Evolutionary conservation across 2,797 vertebrate genomes (phyloP).

Genomic region (Pyrocephalus nanus): DNA sequence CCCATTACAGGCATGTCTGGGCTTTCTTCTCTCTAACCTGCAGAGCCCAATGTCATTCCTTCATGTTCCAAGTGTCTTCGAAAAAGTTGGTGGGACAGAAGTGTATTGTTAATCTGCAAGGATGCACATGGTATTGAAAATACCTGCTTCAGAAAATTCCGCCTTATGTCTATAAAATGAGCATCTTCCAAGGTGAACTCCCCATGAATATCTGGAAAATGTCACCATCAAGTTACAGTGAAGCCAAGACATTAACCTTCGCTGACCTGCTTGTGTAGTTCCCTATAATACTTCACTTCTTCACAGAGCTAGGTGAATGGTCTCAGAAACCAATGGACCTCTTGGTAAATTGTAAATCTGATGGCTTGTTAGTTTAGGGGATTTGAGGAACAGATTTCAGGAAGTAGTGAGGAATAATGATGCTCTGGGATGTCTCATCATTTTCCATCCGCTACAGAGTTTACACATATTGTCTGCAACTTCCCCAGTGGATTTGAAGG

Average conservation of each 20-base stretch:
- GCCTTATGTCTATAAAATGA: slow-evolving; percentile 29
- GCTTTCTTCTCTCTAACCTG: neutral
- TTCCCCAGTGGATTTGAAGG: slow-evolving; percentile 45
- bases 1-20: neutral
- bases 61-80: neutral
- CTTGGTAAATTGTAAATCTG: slow-evolving; percentile 70
- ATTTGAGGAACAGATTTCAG: slow-evolving; percentile 71
- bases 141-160: slow-evolving; percentile 50
- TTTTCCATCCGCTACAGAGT: slow-evolving; percentile 48
- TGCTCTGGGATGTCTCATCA: slow-evolving; percentile 70
- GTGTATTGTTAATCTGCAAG: neutral
- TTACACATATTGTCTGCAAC: slow-evolving; percentile 62
- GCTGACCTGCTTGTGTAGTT: slow-evolving; percentile 70
- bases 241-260: slow-evolving; percentile 74
- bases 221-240: slow-evolving; percentile 35
- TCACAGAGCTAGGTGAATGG: slow-evolving; percentile 53
- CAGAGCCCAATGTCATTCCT: neutral
- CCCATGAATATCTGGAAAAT: slow-evolving; percentile 74
- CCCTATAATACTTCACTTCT: slow-evolving; percentile 73
- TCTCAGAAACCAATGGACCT: slow-evolving; percentile 67
- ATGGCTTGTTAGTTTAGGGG: slow-evolving; percentile 56
- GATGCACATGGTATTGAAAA: neutral
- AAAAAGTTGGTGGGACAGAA: neutral
- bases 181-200: slow-evolving; percentile 40
- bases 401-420: slow-evolving; percentile 73